Evolutionary conservation across 2,113 vertebrate genomes (phyloP), one percentile per base, ranked within the genome.

Genomic region (Sakesphorus luctuosus): DNA sequence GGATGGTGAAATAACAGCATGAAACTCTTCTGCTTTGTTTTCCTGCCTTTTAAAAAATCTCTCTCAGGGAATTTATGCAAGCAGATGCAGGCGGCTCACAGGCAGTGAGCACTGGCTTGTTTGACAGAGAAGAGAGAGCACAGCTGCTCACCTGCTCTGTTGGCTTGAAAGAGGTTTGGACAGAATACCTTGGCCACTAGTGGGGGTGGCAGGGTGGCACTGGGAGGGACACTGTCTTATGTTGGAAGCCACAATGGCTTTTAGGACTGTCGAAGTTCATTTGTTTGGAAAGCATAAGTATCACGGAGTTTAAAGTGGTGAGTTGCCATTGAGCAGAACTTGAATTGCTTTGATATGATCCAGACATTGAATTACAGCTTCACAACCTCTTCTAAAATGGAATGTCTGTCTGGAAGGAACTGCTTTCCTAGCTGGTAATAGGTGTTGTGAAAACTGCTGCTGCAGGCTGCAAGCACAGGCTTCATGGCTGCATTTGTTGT

Each of bases 311-410:
- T 6, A 56, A 40, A 16, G 1, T 44, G 44, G 20, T 47, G 40
- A 73, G 61, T n/a, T 91, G 40, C 49, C 21, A 4, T 12, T 17
- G 72, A 72, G 58, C 31, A 68, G 66, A 49, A 49, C 24, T 75
- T 79, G 13, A 2, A 4, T 40, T 79, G n/a, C 58, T 85, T 65
- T 79, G 53, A 29, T 72, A 25, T 0, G 0, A 20, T 56, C 14
- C 16, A 75, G 47, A 13, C 0, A 1, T 21, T 67, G 19, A 2
- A 2, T n/a, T 77, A 3, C 13, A 11, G 44, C 31, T 91, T 43
- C 40, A 43, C 40, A 43, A 43, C 40, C 40, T 43, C 40, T 43
- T 43, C 15, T 43, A 43, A 43, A 43, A 43, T 43, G 40, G 58
- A 44, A 31, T 35, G 25, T 35, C 33, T 73, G 13, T 68, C n/a